Evolutionary conservation across 1,140 invertebrate genomes (phyloP).

Genomic region (Stenopsyche tienmushanensis): DNA sequence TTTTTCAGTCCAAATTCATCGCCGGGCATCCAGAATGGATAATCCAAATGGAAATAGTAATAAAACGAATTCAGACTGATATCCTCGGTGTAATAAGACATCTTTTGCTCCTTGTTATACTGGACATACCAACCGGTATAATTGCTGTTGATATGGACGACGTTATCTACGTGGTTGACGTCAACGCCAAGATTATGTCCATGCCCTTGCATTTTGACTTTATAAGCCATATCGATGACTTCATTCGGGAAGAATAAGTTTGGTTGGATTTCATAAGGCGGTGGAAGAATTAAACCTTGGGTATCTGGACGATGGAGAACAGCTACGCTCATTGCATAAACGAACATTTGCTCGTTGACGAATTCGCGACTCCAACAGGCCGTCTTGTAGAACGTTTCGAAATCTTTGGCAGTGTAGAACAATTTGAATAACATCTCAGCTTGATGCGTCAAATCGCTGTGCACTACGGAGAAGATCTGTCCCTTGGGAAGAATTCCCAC

Average conservation of each 20-base stretch:
- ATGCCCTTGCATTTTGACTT: conserved; percentile 61
- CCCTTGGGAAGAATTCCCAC: conserved; percentile 52
- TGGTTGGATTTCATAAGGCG: conserved; percentile 67
- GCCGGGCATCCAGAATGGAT: conserved; percentile 66
- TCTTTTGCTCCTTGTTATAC: conserved; percentile 54
- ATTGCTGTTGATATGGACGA: conserved; percentile 52
- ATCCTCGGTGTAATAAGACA: conserved; percentile 74
- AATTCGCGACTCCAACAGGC: conserved; percentile 63
- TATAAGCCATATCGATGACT: conserved; percentile 61
- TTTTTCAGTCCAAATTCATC: conserved; percentile 58
- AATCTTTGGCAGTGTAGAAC: conserved; percentile 65
- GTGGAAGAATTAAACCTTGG: conserved; percentile 60
- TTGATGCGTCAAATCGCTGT: conserved; percentile 57
- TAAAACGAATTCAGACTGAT: conserved; percentile 69
- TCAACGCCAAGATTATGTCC: conserved; percentile 51
- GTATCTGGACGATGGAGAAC: conserved; percentile 63
- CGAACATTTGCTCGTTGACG: conserved; percentile 65
- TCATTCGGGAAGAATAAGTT: conserved; percentile 63
- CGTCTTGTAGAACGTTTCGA: conserved; percentile 64
- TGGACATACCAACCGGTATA: conserved; percentile 51
- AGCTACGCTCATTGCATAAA: conserved; percentile 61
- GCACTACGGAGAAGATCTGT: conserved; percentile 55
- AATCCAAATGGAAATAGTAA: conserved; percentile 68
- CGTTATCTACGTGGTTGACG: conserved; percentile 52
- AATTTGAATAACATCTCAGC: conserved; percentile 60